phyloP scores from a whole-genome alignment of 2,113 vertebrate species.

The Mormoops blainvillei region DNA sequence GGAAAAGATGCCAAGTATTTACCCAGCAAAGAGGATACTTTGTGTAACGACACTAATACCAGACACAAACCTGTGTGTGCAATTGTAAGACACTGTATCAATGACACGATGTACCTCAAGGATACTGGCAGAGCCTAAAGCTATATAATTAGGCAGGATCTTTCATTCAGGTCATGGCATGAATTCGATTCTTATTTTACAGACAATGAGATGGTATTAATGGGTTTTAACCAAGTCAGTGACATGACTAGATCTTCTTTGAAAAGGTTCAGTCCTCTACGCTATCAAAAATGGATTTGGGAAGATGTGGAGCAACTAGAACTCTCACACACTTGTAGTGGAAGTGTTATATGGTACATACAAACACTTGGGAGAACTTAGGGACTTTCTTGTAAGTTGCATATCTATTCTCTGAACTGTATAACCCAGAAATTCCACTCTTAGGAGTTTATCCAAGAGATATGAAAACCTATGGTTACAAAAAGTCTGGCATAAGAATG shows the following conservation, averaged over 20 bases:
- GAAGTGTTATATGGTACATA: neutral
- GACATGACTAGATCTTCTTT: neutral
- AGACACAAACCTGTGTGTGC: neutral
- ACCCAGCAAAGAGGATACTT: neutral
- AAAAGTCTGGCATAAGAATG: neutral
- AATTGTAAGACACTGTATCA: neutral
- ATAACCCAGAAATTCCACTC: neutral
- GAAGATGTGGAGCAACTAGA: neutral
- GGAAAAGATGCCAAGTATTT: neutral
- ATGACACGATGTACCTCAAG: neutral
- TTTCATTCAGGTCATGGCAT: neutral
- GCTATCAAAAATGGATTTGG: neutral
- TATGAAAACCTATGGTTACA: neutral
- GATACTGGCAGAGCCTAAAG: neutral
- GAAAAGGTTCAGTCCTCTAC: neutral
- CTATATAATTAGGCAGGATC: neutral
- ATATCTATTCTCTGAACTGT: neutral
- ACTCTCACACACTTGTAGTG: neutral
- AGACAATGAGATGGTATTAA: neutral
- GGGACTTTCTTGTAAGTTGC: neutral
- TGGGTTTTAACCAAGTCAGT: neutral
- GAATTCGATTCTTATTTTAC: neutral
- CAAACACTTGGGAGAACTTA: neutral
- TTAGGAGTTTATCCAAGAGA: neutral
- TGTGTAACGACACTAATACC: neutral